These are phyloP conservation scores for Platichthys flesus DNA, from an alignment of 2,113 vertebrate species.

Conservation along the genomic window DNA sequence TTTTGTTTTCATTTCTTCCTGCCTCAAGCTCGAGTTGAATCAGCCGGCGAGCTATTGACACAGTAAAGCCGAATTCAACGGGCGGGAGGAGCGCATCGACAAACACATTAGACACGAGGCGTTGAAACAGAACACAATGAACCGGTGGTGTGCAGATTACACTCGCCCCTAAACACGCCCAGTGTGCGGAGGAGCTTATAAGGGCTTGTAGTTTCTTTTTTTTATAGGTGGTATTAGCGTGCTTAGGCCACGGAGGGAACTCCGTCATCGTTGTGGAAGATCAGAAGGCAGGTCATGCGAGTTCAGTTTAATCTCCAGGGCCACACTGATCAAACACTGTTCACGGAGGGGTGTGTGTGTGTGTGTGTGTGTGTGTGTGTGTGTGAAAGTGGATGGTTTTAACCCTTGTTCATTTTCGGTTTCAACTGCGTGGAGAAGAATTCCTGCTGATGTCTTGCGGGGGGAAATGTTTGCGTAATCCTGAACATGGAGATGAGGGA, in stretches of 20 bases:
- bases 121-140: slow-evolving; percentile 62
- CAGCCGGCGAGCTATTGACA: slow-evolving; percentile 50
- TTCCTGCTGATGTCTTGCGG: neutral
- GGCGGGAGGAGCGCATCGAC: slow-evolving; percentile 54
- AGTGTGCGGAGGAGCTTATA: slow-evolving; percentile 59
- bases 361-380: slow-evolving; percentile 3
- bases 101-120: slow-evolving; percentile 65
- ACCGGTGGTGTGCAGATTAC: slow-evolving; percentile 37
- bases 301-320: slow-evolving; percentile 56
- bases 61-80: slow-evolving; percentile 33
- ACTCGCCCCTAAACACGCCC: slow-evolving; percentile 30
- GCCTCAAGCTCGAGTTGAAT: slow-evolving; percentile 25
- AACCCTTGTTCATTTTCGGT: neutral
- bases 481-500: slow-evolving; percentile 19
- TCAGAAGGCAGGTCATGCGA: slow-evolving; percentile 59
- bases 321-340: slow-evolving; percentile 55
- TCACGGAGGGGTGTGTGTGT: slow-evolving; percentile 7
- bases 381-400: slow-evolving; percentile 8
- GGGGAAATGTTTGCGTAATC: slow-evolving; percentile 36
- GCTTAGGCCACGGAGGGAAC: slow-evolving; percentile 46
- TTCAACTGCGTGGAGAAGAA: neutral
- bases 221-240: slow-evolving; percentile 66
- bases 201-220: slow-evolving; percentile 55
- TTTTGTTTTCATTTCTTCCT: slow-evolving; percentile 1
- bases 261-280: slow-evolving; percentile 60